A percentile compares a stretch with the other conserved stretches of the same genome.
These are phyloP conservation scores for Chionoecetes opilio DNA, from an alignment of 1,140 invertebrate species.

Conservation along the genomic window DNA sequence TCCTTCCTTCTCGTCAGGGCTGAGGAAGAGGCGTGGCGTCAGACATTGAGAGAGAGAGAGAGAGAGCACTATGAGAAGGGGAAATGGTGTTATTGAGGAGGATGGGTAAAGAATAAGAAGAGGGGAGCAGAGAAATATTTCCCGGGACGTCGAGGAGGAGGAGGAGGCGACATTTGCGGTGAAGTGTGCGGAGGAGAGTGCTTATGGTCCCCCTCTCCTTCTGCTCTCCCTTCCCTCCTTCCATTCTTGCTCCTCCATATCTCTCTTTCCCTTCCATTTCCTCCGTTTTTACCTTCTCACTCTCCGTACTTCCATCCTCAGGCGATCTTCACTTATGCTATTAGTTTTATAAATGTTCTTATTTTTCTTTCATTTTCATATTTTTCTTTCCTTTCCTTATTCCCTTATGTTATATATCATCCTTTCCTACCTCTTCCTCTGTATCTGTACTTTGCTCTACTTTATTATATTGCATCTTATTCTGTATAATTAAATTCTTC, in stretches of 20 bases:
- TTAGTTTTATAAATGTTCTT: no score
- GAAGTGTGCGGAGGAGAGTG: conserved; percentile 13
- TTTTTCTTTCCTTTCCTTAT: no score
- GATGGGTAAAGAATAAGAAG: not conserved
- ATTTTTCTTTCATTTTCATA: no score
- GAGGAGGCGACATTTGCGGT: conserved; percentile 25
- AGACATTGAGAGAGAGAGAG: no score
- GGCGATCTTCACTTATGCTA: no score
- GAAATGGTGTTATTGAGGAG: not conserved
- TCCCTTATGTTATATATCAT: not conserved
- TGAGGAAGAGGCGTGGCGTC: not conserved
- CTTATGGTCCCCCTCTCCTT: not conserved
- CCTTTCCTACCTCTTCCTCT: not conserved
- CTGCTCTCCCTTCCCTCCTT: not conserved
- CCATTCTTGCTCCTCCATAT: no score
- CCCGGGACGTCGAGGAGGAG: not conserved
- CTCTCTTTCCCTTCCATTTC: no score
- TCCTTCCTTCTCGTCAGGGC: conserved; percentile 15
- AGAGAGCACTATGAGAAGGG: not conserved
- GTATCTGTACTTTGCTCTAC: not conserved
- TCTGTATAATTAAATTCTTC: not conserved
- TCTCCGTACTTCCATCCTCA: no score
- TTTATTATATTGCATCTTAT: not conserved
- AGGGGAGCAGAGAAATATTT: not conserved
- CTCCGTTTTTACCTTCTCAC: no score